Conservation (phyloP, 2,797 vertebrate genomes). For the Mionectes olivaceus region DNA sequence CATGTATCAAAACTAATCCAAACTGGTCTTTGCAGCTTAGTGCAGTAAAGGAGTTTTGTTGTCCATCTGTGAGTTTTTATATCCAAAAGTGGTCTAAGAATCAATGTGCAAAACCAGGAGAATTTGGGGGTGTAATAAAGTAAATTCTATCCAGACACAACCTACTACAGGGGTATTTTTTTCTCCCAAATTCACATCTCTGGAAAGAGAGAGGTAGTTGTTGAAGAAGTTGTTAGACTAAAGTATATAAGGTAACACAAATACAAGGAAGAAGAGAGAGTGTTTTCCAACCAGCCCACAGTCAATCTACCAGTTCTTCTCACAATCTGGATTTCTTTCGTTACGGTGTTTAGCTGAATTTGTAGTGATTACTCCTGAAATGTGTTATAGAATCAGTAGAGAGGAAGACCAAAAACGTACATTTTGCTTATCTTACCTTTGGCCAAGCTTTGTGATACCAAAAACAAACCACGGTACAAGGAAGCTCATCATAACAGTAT, state of each 20-base stretch:
- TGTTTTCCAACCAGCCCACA: slow-evolving; percentile 10
- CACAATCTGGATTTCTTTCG: neutral
- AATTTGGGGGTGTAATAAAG: neutral
- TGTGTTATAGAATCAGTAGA: neutral
- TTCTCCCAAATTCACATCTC: neutral
- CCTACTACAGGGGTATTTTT: neutral
- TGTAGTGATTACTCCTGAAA: neutral
- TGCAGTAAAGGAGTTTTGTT: neutral
- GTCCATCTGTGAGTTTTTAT: neutral
- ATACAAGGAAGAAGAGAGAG: neutral
- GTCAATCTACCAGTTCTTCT: neutral
- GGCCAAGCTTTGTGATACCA: neutral
- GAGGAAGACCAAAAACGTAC: neutral
- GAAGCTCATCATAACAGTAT: neutral
- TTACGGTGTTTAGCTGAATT: neutral
- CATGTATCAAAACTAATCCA: neutral
- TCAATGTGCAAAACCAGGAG: neutral
- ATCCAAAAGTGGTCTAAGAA: neutral
- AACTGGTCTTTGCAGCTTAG: neutral
- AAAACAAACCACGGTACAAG: neutral
- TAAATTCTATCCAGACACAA: neutral
- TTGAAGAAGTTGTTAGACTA: neutral
- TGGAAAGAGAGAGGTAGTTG: neutral
- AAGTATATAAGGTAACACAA: neutral
- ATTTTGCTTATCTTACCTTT: neutral